Base-by-base conservation (phyloP, 2,113 vertebrate species). In the Syngnathus typhle region DNA sequence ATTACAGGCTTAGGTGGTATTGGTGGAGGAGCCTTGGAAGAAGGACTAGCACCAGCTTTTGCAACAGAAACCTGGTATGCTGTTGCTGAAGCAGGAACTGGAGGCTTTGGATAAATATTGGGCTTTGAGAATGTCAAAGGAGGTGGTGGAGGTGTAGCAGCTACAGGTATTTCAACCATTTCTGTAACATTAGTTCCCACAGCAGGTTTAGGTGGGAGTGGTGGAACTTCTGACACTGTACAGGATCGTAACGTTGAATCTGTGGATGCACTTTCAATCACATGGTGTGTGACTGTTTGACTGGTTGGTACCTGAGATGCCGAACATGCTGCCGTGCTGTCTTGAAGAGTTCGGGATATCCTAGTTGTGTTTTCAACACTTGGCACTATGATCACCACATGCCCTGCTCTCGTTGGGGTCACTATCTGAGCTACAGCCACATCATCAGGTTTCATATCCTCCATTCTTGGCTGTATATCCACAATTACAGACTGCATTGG, bases 1-100 rank as follows among this genome's bases (percentile, higher is more conserved):
- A 88, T 93, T 69, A 93, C 83, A 69, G 96, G 96, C 74, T 98
- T 99, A 43, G 96, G 96, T 74, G 96, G 95, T 65, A 99, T 93
- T 62, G 96, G 96, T 73, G 96, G 96, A 72, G 96, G 95, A 73
- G 93, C 71, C 85, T 94, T 96, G 60, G 80, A 43, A 9, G 67
- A 23, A 70, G 82, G 67, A 83, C 79, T 64, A 32, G 82, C 61
- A 16, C 84, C 82, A 62, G 74, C 37, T 32, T 75, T 46, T 84
- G 79, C 71, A 82, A 82, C 56, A 82, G 59, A 76, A 71, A 86
- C 82, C 4, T 82, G 69, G 54, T 69, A 38, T 52, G 70, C 52
- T 83, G 82, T 67, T 70, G 51, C 5, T 59, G 32, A 46, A 64
- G 75, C 9, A 51, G 62, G 27, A 72, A 83, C 60, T 60, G 65